These are phyloP conservation scores for Torymus tubicola DNA, from an alignment of 2,888 invertebrate genomes.

Conservation along the genomic window DNA sequence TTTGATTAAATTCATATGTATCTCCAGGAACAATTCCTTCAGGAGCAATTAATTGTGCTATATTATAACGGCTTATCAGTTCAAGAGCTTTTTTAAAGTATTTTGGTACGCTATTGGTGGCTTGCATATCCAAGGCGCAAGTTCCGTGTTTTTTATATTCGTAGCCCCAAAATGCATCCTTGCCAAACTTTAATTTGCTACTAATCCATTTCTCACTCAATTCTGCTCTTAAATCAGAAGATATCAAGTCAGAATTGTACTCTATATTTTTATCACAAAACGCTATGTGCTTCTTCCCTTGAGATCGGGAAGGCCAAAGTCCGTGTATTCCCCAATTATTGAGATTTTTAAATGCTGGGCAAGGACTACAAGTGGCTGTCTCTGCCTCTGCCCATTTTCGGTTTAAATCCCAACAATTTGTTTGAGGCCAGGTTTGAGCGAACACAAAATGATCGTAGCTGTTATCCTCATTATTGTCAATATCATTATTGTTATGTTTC, in stretches of 20 bases:
- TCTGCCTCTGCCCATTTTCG: neutral
- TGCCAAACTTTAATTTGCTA: neutral
- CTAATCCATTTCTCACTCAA: neutral
- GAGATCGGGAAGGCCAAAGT: conserved; percentile 29
- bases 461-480: too few species aligned
- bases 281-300: neutral
- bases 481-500: too few species aligned
- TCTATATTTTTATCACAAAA: neutral
- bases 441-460: neutral
- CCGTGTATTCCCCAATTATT: conserved; percentile 40
- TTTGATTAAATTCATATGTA: neutral
- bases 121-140: neutral
- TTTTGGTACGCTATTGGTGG: conserved; percentile 1
- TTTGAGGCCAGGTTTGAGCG: conserved; percentile 25
- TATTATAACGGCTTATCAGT: neutral
- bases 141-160: conserved; percentile 41
- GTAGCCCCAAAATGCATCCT: conserved; percentile 24
- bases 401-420: conserved; percentile 15
- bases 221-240: neutral
- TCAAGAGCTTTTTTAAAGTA: conserved; percentile 12
- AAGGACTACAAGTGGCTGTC: neutral
- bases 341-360: neutral
- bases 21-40: conserved; percentile 1
- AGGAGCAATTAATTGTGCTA: too few species aligned
- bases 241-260: neutral